Evolutionary conservation across 2,113 vertebrate species (phyloP).

Genomic region (Opisthocomus hoazin): DNA sequence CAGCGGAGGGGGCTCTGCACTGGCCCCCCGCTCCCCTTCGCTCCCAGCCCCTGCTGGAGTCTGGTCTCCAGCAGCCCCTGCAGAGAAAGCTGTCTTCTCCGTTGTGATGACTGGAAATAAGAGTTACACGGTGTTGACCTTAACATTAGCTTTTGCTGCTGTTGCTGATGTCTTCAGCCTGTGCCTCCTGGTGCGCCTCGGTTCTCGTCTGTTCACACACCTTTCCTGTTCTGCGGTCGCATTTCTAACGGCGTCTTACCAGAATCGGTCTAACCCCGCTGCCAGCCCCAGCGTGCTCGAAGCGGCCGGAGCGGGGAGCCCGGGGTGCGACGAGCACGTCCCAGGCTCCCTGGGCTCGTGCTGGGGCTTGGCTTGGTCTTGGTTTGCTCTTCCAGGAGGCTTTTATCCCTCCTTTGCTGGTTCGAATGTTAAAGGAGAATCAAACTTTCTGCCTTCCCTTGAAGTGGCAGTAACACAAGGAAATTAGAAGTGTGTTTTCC

Average conservation of each 20-base stretch:
- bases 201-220: neutral
- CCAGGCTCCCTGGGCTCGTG: accelerated
- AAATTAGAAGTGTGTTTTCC: neutral
- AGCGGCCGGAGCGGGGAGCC: accelerated
- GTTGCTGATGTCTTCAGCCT: neutral
- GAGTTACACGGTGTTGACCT: neutral
- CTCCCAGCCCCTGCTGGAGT: accelerated
- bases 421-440: too few species aligned
- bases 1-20: neutral
- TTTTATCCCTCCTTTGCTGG: neutral
- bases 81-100: neutral
- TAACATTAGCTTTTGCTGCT: accelerated
- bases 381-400: accelerated
- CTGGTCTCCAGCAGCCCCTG: neutral
- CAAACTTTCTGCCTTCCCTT: neutral
- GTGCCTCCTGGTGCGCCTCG: neutral
- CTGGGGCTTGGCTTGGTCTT: accelerated
- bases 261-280: accelerated
- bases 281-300: accelerated
- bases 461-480: neutral
- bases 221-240: neutral
- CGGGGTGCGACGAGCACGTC: accelerated
- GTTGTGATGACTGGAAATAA: neutral
- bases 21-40: neutral
- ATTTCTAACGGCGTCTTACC: neutral